These are phyloP conservation scores for Hyles euphorbiae DNA, from an alignment of 1,140 invertebrate species.

Conservation along the genomic window DNA sequence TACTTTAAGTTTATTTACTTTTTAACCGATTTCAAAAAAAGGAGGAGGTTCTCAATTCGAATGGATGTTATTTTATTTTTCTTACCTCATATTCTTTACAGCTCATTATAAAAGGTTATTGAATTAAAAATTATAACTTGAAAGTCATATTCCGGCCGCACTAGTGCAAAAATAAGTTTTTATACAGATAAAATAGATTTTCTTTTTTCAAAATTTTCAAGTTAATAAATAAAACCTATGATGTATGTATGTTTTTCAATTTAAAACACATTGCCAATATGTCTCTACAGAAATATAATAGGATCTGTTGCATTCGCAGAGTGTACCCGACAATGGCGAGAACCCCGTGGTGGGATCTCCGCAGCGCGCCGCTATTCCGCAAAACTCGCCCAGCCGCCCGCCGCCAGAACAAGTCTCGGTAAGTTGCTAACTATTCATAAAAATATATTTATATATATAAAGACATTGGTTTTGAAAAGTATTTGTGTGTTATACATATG, in stretches of 20 bases:
- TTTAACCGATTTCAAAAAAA: background rate
- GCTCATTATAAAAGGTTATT: too few relatives aligned
- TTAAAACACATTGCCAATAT: too few relatives aligned
- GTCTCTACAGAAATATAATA: background rate
- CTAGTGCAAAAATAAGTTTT: background rate
- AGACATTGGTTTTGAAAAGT: too few relatives aligned
- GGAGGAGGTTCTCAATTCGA: background rate
- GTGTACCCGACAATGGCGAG: slow-evolving; percentile 52
- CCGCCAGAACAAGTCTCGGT: slow-evolving; percentile 34
- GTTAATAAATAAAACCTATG: too few relatives aligned
- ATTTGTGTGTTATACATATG: too few relatives aligned
- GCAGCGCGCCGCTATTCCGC: slow-evolving; percentile 33
- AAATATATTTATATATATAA: too few relatives aligned
- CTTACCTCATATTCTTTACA: too few relatives aligned
- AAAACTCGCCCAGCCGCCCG: slow-evolving; percentile 39
- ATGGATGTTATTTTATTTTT: background rate
- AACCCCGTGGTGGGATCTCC: slow-evolving; percentile 39
- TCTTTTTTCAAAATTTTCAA: too few relatives aligned
- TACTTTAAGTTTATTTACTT: slow-evolving; percentile 4
- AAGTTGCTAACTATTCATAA: slow-evolving; percentile 7
- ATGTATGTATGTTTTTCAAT: too few relatives aligned
- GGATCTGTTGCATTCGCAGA: slow-evolving; percentile 26
- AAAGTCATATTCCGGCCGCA: too few relatives aligned
- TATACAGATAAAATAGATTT: background rate
- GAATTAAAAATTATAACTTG: too few relatives aligned